A percentile compares a stretch with the other conserved stretches of the same genome.
phyloP scores from a whole-genome alignment of 2,888 invertebrate genomes.

The Melanotus villosus region DNA sequence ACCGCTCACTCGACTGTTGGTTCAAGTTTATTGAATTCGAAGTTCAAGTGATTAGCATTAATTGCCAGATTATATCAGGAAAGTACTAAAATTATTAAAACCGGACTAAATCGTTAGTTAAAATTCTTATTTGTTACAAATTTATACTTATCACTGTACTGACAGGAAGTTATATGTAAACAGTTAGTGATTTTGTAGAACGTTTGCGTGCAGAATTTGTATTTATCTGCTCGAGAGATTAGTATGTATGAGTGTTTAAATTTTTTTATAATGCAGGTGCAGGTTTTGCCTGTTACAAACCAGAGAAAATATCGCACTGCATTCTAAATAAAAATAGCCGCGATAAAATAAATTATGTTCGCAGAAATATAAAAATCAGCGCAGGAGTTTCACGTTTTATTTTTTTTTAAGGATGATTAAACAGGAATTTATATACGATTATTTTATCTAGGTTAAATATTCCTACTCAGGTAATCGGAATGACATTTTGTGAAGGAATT shows the following conservation, averaged over 20 bases:
- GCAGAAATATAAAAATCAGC: too few relatives aligned
- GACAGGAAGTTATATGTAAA: not conserved
- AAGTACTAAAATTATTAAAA: not conserved
- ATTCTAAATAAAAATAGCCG: not conserved
- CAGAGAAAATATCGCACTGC: too few relatives aligned
- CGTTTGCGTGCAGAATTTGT: not conserved
- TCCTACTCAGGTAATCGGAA: not conserved
- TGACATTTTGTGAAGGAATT: not conserved
- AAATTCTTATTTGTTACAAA: not conserved
- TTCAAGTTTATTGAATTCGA: conserved; percentile 7
- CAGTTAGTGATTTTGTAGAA: not conserved
- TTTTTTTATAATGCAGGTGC: too few relatives aligned
- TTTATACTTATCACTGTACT: not conserved
- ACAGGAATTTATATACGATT: not conserved
- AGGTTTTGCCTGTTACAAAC: too few relatives aligned
- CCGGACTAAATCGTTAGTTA: not conserved
- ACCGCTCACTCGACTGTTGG: not conserved
- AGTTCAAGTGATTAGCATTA: conserved; percentile 11
- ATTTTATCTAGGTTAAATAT: not conserved
- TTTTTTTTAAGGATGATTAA: not conserved
- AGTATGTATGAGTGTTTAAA: too few relatives aligned
- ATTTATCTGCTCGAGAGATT: not conserved
- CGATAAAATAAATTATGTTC: not conserved
- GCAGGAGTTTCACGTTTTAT: not conserved
- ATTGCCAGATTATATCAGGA: not conserved